Evolutionary conservation across 2,113 vertebrate species (phyloP).

Genomic region (Mobula hypostoma): DNA sequence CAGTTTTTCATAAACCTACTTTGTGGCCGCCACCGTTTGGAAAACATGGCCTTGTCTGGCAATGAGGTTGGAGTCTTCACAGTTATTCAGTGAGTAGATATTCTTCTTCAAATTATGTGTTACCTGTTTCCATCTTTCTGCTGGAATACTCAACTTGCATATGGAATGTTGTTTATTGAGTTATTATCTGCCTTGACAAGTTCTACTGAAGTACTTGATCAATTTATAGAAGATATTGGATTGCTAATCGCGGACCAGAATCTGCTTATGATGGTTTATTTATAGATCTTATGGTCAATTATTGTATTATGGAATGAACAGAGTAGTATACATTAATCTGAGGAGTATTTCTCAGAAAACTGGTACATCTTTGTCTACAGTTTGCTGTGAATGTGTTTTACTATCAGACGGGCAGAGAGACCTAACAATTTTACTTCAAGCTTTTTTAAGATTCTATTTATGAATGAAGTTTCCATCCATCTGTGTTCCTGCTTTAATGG

Average conservation of each 20-base stretch:
- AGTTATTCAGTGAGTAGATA: conserved; percentile 73
- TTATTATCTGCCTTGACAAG: background rate
- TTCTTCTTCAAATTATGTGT: background rate
- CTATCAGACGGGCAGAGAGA: background rate
- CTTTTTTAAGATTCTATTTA: too few species aligned
- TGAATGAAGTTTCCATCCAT: background rate
- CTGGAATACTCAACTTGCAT: background rate
- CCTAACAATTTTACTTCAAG: background rate
- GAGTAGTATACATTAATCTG: background rate
- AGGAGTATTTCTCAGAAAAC: background rate
- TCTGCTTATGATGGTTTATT: background rate
- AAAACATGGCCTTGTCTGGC: conserved; percentile 60
- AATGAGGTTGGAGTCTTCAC: conserved; percentile 70
- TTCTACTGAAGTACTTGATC: background rate
- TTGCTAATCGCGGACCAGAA: background rate
- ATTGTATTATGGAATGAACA: background rate
- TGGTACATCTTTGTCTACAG: background rate
- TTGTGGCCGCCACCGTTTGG: conserved; percentile 40
- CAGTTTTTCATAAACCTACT: conserved; percentile 1
- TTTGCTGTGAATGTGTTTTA: background rate
- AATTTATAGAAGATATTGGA: background rate
- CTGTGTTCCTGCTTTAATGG: background rate
- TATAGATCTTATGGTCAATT: background rate
- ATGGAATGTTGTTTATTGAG: background rate
- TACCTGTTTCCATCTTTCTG: background rate